Evolutionary conservation across 2,888 invertebrate species (phyloP).

Genomic region (Diploptera punctata): DNA sequence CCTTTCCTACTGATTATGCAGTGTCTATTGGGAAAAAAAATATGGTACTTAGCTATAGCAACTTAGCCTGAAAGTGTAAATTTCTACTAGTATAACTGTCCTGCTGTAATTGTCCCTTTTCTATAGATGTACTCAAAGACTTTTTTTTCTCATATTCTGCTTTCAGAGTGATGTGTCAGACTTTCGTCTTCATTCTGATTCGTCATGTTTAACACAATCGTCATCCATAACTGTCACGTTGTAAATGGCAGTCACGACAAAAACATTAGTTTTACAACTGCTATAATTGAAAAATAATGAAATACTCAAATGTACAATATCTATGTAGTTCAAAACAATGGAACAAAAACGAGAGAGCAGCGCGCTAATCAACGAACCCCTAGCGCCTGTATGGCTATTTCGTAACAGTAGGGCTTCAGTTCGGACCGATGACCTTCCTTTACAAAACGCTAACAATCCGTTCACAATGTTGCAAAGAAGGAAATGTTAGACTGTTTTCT

Average conservation of each 20-base stretch:
- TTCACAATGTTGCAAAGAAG: not conserved
- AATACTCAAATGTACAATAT: no score
- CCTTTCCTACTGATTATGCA: not conserved
- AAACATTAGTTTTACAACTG: not conserved
- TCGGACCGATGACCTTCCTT: not conserved
- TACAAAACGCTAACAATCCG: no score
- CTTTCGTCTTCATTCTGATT: no score
- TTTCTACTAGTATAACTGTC: no score
- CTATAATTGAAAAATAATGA: not conserved
- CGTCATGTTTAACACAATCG: not conserved
- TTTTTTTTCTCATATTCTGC: no score
- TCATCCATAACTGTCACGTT: not conserved
- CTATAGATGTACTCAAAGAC: no score
- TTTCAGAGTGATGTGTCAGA: no score
- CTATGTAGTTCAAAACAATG: not conserved
- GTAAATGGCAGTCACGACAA: not conserved
- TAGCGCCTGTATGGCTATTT: not conserved
- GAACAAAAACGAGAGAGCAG: not conserved
- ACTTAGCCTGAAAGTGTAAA: no score
- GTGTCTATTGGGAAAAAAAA: not conserved
- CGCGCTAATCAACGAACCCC: not conserved
- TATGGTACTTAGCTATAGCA: not conserved
- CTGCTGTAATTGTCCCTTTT: no score
- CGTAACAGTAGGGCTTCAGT: not conserved
- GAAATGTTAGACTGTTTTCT: not conserved